Conservation (phyloP, 2,797 vertebrate species). For the Petrocephalus schoutedeni region DNA sequence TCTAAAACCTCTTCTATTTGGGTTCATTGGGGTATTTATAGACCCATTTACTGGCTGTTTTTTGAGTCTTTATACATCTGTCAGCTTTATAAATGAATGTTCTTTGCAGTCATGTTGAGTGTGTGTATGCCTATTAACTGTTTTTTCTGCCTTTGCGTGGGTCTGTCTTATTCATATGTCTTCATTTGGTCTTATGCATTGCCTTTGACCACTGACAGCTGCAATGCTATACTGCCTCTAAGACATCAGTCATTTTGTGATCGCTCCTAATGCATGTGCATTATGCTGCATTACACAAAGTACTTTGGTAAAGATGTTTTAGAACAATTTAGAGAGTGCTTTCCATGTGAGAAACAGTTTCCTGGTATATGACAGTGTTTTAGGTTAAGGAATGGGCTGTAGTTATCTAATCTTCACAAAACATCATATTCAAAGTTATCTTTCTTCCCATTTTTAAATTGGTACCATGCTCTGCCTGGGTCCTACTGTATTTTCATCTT, state of each 20-base stretch:
- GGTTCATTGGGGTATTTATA: not conserved
- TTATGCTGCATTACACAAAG: conserved; percentile 5
- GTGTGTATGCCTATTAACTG: not conserved
- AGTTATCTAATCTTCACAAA: not conserved
- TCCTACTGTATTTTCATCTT: not conserved
- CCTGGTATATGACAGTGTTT: not conserved
- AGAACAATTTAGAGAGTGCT: not conserved
- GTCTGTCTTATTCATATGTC: not conserved
- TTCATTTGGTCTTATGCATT: conserved; percentile 2
- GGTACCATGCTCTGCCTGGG: not conserved
- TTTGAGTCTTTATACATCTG: not conserved
- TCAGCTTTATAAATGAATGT: not conserved
- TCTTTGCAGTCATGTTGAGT: not conserved
- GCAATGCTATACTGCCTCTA: not conserved
- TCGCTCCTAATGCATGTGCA: not conserved
- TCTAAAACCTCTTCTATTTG: not conserved
- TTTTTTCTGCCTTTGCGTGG: not conserved
- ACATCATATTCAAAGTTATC: not conserved
- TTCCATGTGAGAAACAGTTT: not conserved
- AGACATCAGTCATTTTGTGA: not conserved
- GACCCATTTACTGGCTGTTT: not conserved
- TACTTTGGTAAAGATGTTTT: not conserved
- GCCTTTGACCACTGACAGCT: not conserved
- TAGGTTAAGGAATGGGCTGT: not conserved
- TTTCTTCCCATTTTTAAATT: not conserved